Percentiles rank a stretch among this genome's conserved stretches.
Conservation (phyloP, 2,113 vertebrate genomes). For the Clupea harengus region DNA sequence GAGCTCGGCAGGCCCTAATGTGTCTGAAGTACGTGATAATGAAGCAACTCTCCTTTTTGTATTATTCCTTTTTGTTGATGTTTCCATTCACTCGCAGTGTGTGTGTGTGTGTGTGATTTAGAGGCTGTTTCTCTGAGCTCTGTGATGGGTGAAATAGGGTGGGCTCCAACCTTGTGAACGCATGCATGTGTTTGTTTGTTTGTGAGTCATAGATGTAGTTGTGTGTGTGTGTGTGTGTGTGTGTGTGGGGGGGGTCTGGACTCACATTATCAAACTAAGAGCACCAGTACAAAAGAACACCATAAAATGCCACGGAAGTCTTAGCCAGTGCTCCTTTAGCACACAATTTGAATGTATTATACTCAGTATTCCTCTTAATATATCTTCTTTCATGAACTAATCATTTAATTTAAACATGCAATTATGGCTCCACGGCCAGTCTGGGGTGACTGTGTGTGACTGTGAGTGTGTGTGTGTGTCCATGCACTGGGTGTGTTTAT, state of each 20-base stretch:
- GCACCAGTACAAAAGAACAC: too few species aligned
- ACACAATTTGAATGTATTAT: too few species aligned
- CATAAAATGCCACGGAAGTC: not conserved
- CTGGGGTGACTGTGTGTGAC: too few species aligned
- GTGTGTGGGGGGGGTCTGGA: too few species aligned
- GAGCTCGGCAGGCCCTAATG: not conserved
- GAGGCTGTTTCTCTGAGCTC: not conserved
- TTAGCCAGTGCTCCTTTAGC: constrained; percentile 3
- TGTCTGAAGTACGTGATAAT: not conserved
- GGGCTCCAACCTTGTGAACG: not conserved
- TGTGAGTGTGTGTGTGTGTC: too few species aligned
- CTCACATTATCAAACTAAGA: too few species aligned
- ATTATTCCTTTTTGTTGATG: not conserved
- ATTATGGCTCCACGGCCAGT: too few species aligned
- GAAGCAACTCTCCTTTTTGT: not conserved
- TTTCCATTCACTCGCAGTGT: not conserved
- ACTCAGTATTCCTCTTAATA: too few species aligned
- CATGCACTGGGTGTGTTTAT: too few species aligned
- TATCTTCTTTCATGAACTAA: too few species aligned
- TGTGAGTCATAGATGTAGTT: not conserved
- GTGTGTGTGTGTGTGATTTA: not conserved
- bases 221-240: too few species aligned
- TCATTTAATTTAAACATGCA: too few species aligned
- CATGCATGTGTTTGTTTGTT: constrained; percentile 21
- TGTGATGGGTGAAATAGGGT: not conserved